Percentiles rank a stretch among this genome's conserved stretches.
Conservation (phyloP, 1,140 invertebrate species). For the Meloidogyne hapla region DNA sequence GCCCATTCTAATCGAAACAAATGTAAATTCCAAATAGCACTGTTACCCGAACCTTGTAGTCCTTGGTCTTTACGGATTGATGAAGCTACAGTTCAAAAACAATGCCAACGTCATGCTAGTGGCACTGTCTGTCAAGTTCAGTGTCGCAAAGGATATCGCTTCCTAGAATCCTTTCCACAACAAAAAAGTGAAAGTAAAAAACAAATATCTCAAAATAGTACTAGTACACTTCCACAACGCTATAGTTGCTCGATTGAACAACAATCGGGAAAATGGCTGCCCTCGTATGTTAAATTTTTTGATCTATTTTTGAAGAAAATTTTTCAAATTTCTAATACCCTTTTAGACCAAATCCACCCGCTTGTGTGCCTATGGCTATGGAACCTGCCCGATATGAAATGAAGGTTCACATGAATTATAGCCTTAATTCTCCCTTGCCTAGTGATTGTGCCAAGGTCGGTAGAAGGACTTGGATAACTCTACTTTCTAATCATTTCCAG, state of each 20-base stretch:
- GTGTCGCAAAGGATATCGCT: constrained; percentile 83
- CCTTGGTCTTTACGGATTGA: constrained; percentile 87
- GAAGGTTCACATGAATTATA: constrained; percentile 80
- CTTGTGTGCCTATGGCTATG: constrained; percentile 65
- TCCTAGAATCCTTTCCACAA: constrained; percentile 86
- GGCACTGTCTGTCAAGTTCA: constrained; percentile 84
- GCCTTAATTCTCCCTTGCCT: constrained; percentile 82
- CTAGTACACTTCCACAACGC: constrained; percentile 10
- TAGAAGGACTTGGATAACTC: background rate
- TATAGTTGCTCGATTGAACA: constrained; percentile 74
- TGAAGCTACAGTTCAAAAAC: constrained; percentile 75
- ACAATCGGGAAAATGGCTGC: constrained; percentile 28
- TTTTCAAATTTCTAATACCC: background rate
- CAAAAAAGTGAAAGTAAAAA: constrained; percentile 58
- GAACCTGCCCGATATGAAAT: constrained; percentile 90
- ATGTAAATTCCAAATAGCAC: constrained; percentile 84
- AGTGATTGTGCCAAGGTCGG: constrained; percentile 74
- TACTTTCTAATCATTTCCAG: constrained; percentile 2
- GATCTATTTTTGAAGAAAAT: background rate
- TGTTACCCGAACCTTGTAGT: constrained; percentile 79
- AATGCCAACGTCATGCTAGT: constrained; percentile 74
- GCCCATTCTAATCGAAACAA: constrained; percentile 82
- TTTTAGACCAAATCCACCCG: constrained; percentile 39
- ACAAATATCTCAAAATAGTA: background rate
- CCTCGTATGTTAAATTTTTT: background rate